These are phyloP conservation scores for Heterotis niloticus DNA, from an alignment of 2,113 vertebrate genomes.

Conservation along the genomic window DNA sequence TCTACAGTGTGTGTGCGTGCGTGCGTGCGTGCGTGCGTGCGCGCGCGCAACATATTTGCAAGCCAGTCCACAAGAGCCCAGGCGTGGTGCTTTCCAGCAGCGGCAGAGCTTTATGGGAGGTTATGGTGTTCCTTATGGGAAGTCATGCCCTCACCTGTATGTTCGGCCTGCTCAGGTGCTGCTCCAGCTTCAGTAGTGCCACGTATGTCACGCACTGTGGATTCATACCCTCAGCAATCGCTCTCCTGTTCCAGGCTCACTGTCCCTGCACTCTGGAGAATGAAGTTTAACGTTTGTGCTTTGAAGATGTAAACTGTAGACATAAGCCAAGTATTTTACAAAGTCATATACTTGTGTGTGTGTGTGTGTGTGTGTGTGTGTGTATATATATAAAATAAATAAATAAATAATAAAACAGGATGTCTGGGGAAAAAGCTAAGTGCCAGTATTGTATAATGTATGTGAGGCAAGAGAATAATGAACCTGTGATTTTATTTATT, in stretches of 20 bases:
- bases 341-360: slow-evolving; percentile 5
- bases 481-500: neutral
- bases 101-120: neutral
- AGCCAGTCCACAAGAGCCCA: neutral
- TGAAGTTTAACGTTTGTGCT: neutral
- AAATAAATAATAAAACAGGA: slow-evolving; percentile 7
- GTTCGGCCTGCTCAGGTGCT: neutral
- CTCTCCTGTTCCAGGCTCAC: neutral
- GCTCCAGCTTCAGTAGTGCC: neutral
- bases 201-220: neutral
- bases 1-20: too few relatives aligned
- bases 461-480: neutral
- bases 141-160: neutral
- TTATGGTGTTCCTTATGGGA: too few relatives aligned
- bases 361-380: too few relatives aligned
- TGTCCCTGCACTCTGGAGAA: neutral
- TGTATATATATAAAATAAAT: too few relatives aligned
- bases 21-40: too few relatives aligned
- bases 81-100: slow-evolving; percentile 5
- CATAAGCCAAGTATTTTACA: neutral
- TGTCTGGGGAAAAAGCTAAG: neutral
- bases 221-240: neutral
- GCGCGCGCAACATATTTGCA: too few relatives aligned
- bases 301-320: neutral
- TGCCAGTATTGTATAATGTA: neutral